Evolutionary conservation across 2,113 vertebrate species (phyloP), one percentile per base, ranked within the genome.

Genomic region (Gnathonemus echidnorhynchus): DNA sequence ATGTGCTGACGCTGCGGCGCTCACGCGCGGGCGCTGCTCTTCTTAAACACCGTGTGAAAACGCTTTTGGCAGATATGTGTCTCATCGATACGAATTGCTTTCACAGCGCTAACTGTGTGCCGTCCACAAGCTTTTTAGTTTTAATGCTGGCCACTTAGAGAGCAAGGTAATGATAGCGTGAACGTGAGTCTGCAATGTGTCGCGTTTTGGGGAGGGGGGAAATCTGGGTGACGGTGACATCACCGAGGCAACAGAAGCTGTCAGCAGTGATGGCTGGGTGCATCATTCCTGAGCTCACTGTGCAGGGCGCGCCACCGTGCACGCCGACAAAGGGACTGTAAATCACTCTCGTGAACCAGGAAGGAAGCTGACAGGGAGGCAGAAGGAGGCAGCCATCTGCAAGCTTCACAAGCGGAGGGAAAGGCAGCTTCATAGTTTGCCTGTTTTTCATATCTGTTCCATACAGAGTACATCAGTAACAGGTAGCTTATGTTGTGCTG

Each of bases 21-120:
- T 1, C 4, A 2, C 0, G 5, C 4, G 0, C 35, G 0, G 35
- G 35, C 0, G 13, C 31, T 5, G 10, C 13, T 39, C 31, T 7
- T 2, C 74, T 7, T 77, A 19, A 77, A 77, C 11, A 2, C 35
- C 74, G 15, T 17, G 31, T 77, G 31, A 39, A 42, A 42, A 7
- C 2, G 15, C 31, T 35, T 19, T 77, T 1, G 35, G 35, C 74
- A 42, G 35, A 39, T 4, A 3, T 2, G 31, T 31, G 15, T 39
- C 35, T 77, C 31, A 42, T 39, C 9, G 10, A 42, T 77, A 77
- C 10, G 1, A 35, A 1, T 10, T 5, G 6, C n/a, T 11, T 70
- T 70, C n/a, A 11, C 62, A 13, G n/a, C 9, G 62, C 62, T 11
- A 31, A 31, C 62, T 27, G n/a, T 13, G n/a, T 17, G 13, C 15